Percentiles rank a stretch among this genome's conserved stretches.
Conservation (phyloP, 1,140 invertebrate species). For the Oedothorax gibbosus region DNA sequence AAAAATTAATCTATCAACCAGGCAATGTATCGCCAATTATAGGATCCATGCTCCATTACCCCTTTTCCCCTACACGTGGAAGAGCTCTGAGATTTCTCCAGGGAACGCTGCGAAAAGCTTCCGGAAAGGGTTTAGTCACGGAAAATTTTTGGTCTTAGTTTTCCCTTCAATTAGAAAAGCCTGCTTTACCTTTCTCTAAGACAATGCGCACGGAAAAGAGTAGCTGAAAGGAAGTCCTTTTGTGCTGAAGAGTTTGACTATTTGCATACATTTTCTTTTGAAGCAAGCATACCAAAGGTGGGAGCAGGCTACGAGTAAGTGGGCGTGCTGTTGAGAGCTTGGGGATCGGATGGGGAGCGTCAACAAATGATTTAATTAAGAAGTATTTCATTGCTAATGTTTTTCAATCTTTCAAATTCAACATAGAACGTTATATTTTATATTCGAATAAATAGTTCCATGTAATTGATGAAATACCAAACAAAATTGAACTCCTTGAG, state of each 20-base stretch:
- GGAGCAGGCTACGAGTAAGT: neutral
- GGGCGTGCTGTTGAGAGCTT: neutral
- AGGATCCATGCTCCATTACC: no score
- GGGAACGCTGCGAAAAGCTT: constrained; percentile 6
- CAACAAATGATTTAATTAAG: neutral
- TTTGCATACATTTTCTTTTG: constrained; percentile 53
- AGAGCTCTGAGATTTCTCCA: constrained; percentile 28
- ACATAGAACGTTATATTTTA: no score
- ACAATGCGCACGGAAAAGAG: constrained; percentile 3
- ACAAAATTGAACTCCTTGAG: no score
- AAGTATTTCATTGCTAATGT: neutral
- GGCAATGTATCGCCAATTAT: no score
- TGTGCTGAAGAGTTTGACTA: constrained; percentile 36
- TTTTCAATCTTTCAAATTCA: no score
- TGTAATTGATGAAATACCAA: no score
- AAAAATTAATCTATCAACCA: no score
- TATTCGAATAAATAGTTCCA: no score
- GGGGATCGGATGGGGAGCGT: neutral
- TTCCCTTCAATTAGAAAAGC: constrained; percentile 48
- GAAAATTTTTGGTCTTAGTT: neutral
- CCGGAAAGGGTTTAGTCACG: constrained; percentile 9
- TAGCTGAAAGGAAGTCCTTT: constrained; percentile 8
- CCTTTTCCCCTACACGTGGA: no score
- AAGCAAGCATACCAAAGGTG: neutral
- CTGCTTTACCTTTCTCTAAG: constrained; percentile 12